phyloP scores from a whole-genome alignment of 2,797 vertebrate genomes.

The Phyllotis vaccarum region DNA sequence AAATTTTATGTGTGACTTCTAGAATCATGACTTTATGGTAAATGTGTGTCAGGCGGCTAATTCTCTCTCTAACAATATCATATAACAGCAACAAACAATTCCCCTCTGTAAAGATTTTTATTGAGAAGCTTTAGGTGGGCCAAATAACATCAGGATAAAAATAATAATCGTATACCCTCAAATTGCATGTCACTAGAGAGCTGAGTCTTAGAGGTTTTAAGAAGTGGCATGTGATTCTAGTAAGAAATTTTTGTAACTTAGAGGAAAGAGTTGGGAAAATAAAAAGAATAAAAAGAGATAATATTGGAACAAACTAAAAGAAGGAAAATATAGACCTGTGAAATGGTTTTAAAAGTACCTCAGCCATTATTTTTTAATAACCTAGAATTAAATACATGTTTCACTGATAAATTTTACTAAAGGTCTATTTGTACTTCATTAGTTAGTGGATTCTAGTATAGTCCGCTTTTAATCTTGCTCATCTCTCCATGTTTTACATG shows the following conservation, averaged over 20 bases:
- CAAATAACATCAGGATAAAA: constrained; percentile 65
- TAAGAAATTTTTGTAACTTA: constrained; percentile 35
- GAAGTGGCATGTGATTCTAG: neutral
- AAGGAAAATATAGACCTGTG: constrained; percentile 40
- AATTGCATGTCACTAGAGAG: constrained; percentile 45
- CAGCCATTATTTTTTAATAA: neutral
- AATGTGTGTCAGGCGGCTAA: neutral
- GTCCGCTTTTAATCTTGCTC: constrained; percentile 22
- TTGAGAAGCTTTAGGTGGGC: constrained; percentile 35
- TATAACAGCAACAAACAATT: constrained; percentile 35
- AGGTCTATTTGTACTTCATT: constrained; percentile 14
- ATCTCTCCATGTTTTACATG: neutral
- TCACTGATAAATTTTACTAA: constrained; percentile 10
- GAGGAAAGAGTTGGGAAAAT: constrained; percentile 40
- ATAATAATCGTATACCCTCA: constrained; percentile 41
- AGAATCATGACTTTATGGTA: neutral
- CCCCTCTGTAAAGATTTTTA: constrained; percentile 46
- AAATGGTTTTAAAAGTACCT: neutral
- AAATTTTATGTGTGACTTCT: constrained; percentile 33
- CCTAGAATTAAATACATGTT: neutral
- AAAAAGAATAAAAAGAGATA: constrained; percentile 5
- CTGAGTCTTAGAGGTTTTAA: constrained; percentile 35
- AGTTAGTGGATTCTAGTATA: neutral
- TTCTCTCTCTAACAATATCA: constrained; percentile 34
- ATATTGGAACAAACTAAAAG: neutral